A percentile compares a stretch with the other conserved stretches of the same genome.
phyloP scores from a whole-genome alignment of 2,888 invertebrate genomes.

The Empis stercorea region DNA sequence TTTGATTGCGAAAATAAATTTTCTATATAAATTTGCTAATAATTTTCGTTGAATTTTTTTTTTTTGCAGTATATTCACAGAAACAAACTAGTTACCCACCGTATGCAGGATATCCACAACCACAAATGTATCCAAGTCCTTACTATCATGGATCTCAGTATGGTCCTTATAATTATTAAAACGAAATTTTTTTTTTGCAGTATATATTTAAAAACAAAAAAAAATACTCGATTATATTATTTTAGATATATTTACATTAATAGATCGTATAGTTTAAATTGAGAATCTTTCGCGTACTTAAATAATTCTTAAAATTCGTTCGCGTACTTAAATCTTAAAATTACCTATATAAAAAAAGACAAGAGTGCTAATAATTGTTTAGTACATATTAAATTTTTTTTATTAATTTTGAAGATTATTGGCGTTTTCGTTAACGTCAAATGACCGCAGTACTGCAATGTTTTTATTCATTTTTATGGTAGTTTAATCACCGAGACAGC shows the following conservation, averaged over 20 bases:
- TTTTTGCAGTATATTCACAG: constrained; percentile 73
- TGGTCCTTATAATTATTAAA: constrained; percentile 87
- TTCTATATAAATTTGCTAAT: constrained; percentile 5
- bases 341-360: too few relatives aligned
- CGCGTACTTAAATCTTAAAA: too few relatives aligned
- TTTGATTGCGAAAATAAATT: constrained; percentile 7
- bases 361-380: too few relatives aligned
- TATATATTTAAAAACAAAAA: too few relatives aligned
- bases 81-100: constrained; percentile 74
- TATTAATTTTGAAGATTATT: too few relatives aligned
- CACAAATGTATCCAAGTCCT: constrained; percentile 72
- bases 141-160: constrained; percentile 88
- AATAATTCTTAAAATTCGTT: too few relatives aligned
- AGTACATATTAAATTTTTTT: too few relatives aligned
- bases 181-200: constrained; percentile 20
- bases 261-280: not conserved
- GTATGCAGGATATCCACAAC: constrained; percentile 75
- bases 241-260: not conserved
- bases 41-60: not conserved
- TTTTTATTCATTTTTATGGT: too few relatives aligned
- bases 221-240: constrained; percentile 8
- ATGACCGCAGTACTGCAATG: too few relatives aligned
- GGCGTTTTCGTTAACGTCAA: too few relatives aligned
- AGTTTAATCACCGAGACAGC: too few relatives aligned
- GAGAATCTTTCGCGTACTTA: not conserved